Percentiles rank a stretch among this genome's conserved stretches.
Conservation (phyloP, 2,888 invertebrate genomes). For the Xanthorhoe designata region DNA sequence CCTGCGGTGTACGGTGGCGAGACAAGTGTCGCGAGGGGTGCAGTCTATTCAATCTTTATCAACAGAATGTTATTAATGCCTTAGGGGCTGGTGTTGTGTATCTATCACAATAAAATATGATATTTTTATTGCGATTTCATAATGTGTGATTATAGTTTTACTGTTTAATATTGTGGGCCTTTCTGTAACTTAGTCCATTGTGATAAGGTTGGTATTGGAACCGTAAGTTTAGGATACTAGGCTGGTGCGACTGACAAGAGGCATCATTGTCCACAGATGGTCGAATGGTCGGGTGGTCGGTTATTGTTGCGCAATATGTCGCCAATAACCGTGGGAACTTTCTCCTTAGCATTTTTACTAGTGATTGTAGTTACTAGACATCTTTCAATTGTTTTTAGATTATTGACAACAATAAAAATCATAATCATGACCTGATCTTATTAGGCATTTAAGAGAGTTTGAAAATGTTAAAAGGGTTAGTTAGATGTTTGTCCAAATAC, state of each 20-base stretch:
- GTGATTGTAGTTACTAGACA: not conserved
- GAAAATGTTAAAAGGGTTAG: no score
- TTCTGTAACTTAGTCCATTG: not conserved
- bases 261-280: slow-evolving; percentile 16
- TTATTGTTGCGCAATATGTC: slow-evolving; percentile 25
- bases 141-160: not conserved
- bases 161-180: not conserved
- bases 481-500: no score
- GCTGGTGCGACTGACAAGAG: slow-evolving; percentile 3
- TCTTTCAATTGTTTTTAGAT: no score
- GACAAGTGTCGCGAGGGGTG: slow-evolving; percentile 10
- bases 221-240: no score
- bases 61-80: slow-evolving; percentile 17
- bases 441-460: no score
- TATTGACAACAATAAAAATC: no score
- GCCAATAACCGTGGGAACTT: slow-evolving; percentile 23
- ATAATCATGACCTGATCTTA: no score
- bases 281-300: not conserved
- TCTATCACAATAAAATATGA: slow-evolving; percentile 27
- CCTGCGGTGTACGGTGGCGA: slow-evolving; percentile 5
- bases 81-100: slow-evolving; percentile 15
- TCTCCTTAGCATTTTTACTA: not conserved
- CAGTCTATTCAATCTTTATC: not conserved
- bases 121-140: slow-evolving; percentile 14
- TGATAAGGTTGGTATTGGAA: not conserved